Evolutionary conservation across 2,797 vertebrate species (phyloP), one percentile per base, ranked within the genome.

Genomic region (Syngnathus rostellatus): DNA sequence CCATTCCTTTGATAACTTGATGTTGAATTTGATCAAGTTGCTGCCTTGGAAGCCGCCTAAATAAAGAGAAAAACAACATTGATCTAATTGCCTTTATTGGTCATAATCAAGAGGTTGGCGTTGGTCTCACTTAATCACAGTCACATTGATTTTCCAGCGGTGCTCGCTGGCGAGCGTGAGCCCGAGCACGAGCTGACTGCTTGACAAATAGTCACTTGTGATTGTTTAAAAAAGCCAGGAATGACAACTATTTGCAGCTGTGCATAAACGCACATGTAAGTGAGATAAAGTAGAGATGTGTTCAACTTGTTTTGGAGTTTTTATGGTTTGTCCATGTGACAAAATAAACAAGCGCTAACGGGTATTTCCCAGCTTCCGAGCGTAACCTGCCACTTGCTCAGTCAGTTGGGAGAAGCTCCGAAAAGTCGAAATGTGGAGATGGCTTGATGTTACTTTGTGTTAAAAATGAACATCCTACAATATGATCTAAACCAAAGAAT

Each of bases 1-100:
- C 89, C 92, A 94, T 94, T 93, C 90, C 90, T 91, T 93, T 94
- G 93, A 95, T 93, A 93, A 93, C 89, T 93, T 92, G 89, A 92
- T 92, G 91, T 92, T 86, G 89, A 92, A 95, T 92, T 91, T 94
- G 92, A 95, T 94, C 93, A 92, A 92, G 92, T 80, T 82, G 89
- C 87, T 92, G 91, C 88, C 92, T 86, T 92, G 82, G 81, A 90
- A 92, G 87, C 82, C 81, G 87, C 87, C 65, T n/a, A 72, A 72
- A 72, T 9, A 57, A 60, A 67, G 48, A 90, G 88, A 85, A 54
- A 69, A 50, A 77, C 73, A 75, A 90, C 89, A 93, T 92, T 88
- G 81, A 93, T 93, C 87, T 86, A 87, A 91, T 91, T 88, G 83
- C 69, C 84, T 87, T 88, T 87, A 91, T 90, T 89, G 90, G 89